phyloP scores from a whole-genome alignment of 2,113 vertebrate species.

The Pitta sordida region DNA sequence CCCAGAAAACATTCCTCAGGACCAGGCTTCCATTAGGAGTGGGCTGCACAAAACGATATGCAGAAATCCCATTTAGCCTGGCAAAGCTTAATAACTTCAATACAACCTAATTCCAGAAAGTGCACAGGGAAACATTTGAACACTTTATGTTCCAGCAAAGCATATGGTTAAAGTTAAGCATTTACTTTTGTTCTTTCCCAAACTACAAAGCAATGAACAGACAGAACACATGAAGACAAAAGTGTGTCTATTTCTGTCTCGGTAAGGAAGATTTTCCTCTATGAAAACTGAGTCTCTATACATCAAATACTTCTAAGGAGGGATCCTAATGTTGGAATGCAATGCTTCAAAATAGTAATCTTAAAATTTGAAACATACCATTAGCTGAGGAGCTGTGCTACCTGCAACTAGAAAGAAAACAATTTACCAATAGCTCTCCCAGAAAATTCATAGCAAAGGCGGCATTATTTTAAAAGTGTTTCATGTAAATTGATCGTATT shows the following conservation, averaged over 20 bases:
- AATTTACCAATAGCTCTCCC: neutral
- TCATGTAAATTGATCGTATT: neutral
- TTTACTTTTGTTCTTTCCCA: neutral
- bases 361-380: neutral
- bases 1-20: neutral
- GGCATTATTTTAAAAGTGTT: neutral
- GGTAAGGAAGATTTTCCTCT: neutral
- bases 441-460: neutral
- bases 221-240: no score
- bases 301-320: neutral
- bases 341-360: neutral
- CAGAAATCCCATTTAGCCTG: neutral
- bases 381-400: neutral
- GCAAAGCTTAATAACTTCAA: neutral
- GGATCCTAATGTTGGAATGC: neutral
- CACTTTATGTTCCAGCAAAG: neutral
- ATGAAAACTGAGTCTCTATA: neutral
- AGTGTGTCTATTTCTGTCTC: no score
- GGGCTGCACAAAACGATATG: neutral
- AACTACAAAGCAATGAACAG: neutral
- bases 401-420: neutral
- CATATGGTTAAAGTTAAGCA: slow-evolving; percentile 10
- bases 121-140: neutral
- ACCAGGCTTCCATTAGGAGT: neutral
- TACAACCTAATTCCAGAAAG: neutral